Conservation (phyloP, 1,140 invertebrate species). For the Adelges cooleyi region DNA sequence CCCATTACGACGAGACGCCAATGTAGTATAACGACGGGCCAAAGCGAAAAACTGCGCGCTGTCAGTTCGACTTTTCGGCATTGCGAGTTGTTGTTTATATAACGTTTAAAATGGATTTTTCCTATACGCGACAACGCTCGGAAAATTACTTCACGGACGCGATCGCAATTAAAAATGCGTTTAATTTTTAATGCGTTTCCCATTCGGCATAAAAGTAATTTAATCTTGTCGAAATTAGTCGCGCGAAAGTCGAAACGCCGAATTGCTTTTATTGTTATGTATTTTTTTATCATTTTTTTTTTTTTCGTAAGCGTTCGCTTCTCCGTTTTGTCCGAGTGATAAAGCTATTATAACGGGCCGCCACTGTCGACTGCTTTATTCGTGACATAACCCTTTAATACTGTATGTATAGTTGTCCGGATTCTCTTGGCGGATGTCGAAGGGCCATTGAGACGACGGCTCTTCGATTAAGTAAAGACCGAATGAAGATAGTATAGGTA, state of each 20-base stretch:
- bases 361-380: too few relatives aligned
- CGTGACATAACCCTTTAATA: too few relatives aligned
- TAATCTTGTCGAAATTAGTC: background rate
- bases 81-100: background rate
- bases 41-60: background rate
- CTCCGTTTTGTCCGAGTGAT: too few relatives aligned
- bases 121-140: background rate
- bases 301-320: too few relatives aligned
- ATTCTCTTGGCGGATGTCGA: too few relatives aligned
- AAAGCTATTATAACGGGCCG: too few relatives aligned
- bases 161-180: background rate
- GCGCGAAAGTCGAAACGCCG: background rate
- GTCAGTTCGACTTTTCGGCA: background rate
- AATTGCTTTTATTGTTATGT: background rate
- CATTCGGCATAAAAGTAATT: background rate
- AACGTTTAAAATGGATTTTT: background rate
- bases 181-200: background rate
- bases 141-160: background rate
- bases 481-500: too few relatives aligned
- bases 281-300: background rate
- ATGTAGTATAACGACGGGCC: background rate
- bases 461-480: too few relatives aligned
- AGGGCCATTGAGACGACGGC: too few relatives aligned
- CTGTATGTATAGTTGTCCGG: too few relatives aligned
- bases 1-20: background rate